Evolutionary conservation across 2,888 invertebrate genomes (phyloP), one percentile per base, ranked within the genome.

Genomic region (Kryphioiulus occultus): DNA sequence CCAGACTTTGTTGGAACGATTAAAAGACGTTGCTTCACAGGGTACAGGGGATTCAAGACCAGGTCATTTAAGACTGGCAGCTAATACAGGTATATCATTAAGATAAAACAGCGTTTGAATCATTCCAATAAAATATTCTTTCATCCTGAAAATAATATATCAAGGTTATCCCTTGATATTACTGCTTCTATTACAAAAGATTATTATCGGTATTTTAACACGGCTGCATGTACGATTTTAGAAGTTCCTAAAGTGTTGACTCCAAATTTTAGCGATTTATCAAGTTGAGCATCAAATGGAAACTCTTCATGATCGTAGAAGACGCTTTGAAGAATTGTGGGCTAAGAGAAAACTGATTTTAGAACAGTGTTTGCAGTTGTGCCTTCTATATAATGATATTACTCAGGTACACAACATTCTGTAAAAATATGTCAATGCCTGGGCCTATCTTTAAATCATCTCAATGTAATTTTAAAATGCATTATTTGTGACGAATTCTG

Each of bases 271-370:
- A 94, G 95, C 94, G 88, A 93, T 95, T 88, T 93, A 94, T 88
- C 95, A 95, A 92, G 95, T 96, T 30, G 95, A 95, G 91, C 94
- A 94, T 89, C 95, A 95, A 95, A 91, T 96, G 90, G 96, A 96
- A 90, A 94, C 94, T 87, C 92, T 96, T 87, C 96, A 96, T 91
- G 95, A 96, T 91, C 94, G 95, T 90, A 93, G 96, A 89, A 94
- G 95, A 90, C 92, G 94, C 89, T 93, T 96, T 88, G 96, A 96
- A 91, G 93, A 92, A 86, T 90, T 92, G 78, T 95, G 95, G 92
- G 94, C 94, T 90, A 94, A 93, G 90, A 93, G 96, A 89, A 95
- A 96, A 92, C 93, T 94, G 10, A 95, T 96, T 91, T 92, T 96
- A 90, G 96, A 96, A 91, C 96, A 96, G 91, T 95, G 96, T 90